Evolutionary conservation across 2,888 invertebrate genomes (phyloP).

Genomic region (Dynastes hyllus): DNA sequence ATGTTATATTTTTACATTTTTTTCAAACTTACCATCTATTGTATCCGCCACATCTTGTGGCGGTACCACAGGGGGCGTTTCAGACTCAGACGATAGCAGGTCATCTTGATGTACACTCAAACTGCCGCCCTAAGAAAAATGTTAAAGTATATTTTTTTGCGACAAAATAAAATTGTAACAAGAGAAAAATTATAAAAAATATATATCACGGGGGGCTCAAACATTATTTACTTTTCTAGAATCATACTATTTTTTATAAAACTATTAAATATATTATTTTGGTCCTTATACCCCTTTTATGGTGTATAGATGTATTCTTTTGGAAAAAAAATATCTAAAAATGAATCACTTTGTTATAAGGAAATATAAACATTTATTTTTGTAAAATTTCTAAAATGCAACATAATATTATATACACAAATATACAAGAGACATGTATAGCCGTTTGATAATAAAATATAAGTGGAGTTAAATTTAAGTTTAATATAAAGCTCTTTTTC

Average conservation of each 20-base stretch:
- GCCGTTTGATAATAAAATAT: constrained; percentile 8
- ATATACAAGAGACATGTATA: constrained; percentile 14
- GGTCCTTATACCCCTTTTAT: too few relatives aligned
- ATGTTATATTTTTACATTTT: not conserved
- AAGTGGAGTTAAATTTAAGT: not conserved
- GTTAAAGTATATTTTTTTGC: not conserved
- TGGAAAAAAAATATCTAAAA: not conserved
- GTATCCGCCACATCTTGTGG: constrained; percentile 83
- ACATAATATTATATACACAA: constrained; percentile 38
- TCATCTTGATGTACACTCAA: constrained; percentile 74
- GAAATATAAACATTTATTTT: constrained; percentile 50
- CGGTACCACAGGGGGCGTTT: constrained; percentile 77
- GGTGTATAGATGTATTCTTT: too few relatives aligned
- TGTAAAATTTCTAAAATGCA: constrained; percentile 42
- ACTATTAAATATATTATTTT: too few relatives aligned
- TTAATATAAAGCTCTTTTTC: constrained; percentile 5
- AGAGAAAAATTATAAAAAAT: too few relatives aligned
- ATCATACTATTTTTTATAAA: too few relatives aligned
- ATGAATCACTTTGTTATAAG: not conserved
- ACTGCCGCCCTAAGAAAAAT: constrained; percentile 67
- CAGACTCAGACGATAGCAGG: constrained; percentile 76
- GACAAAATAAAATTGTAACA: too few relatives aligned
- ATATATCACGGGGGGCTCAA: too few relatives aligned
- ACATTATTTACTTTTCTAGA: too few relatives aligned
- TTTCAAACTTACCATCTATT: constrained; percentile 80